Percentiles rank a stretch among this genome's conserved stretches.
Conservation (phyloP, 2,113 vertebrate species). For the Holacanthus passer region DNA sequence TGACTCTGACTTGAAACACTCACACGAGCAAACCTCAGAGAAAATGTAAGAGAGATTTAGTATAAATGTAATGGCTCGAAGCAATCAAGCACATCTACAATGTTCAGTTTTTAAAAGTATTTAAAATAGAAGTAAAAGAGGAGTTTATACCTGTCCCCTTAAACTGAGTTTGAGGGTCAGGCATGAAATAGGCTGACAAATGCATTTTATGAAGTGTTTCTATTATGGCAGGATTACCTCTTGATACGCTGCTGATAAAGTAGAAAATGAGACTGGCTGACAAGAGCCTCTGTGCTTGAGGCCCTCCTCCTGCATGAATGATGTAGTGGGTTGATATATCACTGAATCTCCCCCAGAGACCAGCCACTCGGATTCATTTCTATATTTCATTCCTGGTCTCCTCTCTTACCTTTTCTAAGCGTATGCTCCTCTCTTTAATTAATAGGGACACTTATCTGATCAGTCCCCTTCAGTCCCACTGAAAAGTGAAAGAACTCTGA, state of each 20-base stretch:
- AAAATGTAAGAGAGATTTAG: not conserved
- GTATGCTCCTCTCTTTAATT: slow-evolving; percentile 48
- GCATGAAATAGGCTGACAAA: not conserved
- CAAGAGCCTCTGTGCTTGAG: slow-evolving; percentile 17
- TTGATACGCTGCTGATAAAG: not conserved
- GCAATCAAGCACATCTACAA: not conserved
- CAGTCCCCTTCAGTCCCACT: slow-evolving; percentile 29
- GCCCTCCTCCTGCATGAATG: slow-evolving; percentile 30
- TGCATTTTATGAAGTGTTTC: not conserved
- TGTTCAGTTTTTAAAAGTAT: not conserved
- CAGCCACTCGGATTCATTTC: slow-evolving; percentile 20
- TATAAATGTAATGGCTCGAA: not conserved
- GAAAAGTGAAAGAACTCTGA: slow-evolving; percentile 30
- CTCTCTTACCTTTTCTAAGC: slow-evolving; percentile 9
- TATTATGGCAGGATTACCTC: not conserved
- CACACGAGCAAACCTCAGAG: not conserved
- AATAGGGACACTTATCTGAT: slow-evolving; percentile 63
- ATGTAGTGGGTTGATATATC: slow-evolving; percentile 34
- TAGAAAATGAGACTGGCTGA: slow-evolving; percentile 22
- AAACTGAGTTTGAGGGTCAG: not conserved
- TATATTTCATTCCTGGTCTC: slow-evolving; percentile 23
- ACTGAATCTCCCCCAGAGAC: slow-evolving; percentile 38
- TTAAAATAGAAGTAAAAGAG: not conserved
- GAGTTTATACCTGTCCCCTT: not conserved
- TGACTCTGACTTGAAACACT: not conserved